Percentiles rank a stretch among this genome's conserved stretches.
Evolutionary conservation across 2,888 invertebrate genomes (phyloP).

Genomic region (Galerucella calmariensis): DNA sequence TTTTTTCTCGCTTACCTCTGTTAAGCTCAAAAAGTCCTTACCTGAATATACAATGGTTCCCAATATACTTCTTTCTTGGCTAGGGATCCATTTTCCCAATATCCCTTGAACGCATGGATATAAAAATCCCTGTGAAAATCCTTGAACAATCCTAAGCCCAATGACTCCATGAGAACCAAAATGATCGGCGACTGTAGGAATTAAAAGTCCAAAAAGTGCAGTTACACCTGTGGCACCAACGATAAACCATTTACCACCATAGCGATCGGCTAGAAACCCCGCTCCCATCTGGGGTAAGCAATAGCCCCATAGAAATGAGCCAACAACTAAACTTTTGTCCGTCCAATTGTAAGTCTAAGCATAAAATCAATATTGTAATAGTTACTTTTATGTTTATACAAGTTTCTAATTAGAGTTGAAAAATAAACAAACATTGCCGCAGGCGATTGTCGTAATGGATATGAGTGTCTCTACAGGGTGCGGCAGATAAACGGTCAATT

Average conservation of each 20-base stretch:
- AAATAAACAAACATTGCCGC: not conserved
- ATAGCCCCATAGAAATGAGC: constrained; percentile 87
- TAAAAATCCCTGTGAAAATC: constrained; percentile 79
- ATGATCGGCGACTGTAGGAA: constrained; percentile 75
- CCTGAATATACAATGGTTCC: constrained; percentile 75
- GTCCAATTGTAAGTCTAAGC: constrained; percentile 66
- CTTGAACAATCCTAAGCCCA: constrained; percentile 76
- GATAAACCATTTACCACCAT: constrained; percentile 81
- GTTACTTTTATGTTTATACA: not conserved
- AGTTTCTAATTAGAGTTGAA: not conserved
- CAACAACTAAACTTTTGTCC: constrained; percentile 70
- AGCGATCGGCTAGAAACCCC: constrained; percentile 76
- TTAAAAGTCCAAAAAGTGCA: constrained; percentile 73
- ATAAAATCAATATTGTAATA: not conserved
- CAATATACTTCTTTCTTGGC: constrained; percentile 75
- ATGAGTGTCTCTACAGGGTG: too few species aligned
- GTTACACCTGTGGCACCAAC: constrained; percentile 70
- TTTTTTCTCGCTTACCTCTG: too few species aligned
- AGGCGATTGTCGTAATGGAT: too few species aligned
- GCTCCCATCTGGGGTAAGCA: constrained; percentile 79
- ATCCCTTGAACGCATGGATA: constrained; percentile 79
- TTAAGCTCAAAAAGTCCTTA: constrained; percentile 28
- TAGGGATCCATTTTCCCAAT: constrained; percentile 81
- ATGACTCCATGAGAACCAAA: constrained; percentile 74
- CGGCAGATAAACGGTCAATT: too few species aligned